Base-by-base conservation (phyloP, 2,888 invertebrate genomes). In the Philhelius pedissequus region DNA sequence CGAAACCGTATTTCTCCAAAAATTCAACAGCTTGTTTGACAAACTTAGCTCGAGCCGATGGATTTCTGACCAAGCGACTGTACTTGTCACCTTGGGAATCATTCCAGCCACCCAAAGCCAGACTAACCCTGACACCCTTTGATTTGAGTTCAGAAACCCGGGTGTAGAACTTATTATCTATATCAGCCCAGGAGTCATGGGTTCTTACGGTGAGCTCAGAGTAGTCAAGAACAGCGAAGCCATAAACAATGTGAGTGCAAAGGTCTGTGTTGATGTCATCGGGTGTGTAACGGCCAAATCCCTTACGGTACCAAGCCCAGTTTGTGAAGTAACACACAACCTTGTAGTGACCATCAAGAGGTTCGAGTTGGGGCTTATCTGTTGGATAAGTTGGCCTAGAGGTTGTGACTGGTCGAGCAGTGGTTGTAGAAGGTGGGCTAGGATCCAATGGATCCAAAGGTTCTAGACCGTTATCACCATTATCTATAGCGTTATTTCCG, bases 71-170 rank as follows among this genome's bases (percentile, higher is more conserved):
- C 22, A 97, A 90, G 78, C 95, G 94, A 25, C 97, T 97, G 91
- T 97, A 97, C 89, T 97, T 97, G 89, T 97, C 97, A 0, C 97
- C 97, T 38, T 94, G 95, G 0, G 97, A 98, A 90, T 98, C 97
- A 89, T 97, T 98, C 98, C 98, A 98, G 3, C 98, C 98, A n/a
- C 98, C 98, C 25, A 98, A 92, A 1, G 97, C 98, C 11, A 98
- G 92, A 0, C 96, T 94, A 0, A 97, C 96, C 90, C 97, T 98
- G 40, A 97, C 93, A 0, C 96, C 96, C 87, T 95, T 94, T 66
- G 94, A 92, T 89, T 96, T 97, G 87, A 95, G 94, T 0, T 94
- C 95, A 0, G 95, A 94, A 1, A 98, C 96, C 25, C 96, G 93
- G 86, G 96, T 96, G 90, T 97, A 98, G 91, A 97, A 97, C 87